These are phyloP conservation scores for Bactericera cockerelli DNA, from an alignment of 1,140 invertebrate species.

Conservation along the genomic window DNA sequence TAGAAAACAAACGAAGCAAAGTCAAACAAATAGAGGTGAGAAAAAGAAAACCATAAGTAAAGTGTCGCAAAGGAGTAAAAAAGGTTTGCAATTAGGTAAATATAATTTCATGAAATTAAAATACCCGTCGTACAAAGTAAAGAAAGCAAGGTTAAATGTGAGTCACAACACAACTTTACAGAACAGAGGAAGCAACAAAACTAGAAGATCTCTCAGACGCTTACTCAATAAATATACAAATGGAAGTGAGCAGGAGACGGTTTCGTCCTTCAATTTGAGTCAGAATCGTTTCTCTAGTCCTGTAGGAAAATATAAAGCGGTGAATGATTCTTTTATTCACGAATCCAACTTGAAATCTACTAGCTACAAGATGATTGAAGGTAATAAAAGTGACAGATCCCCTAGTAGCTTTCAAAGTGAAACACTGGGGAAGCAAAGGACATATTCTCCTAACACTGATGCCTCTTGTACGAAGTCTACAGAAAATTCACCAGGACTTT, in stretches of 20 bases:
- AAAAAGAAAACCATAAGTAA: neutral
- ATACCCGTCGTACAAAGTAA: neutral
- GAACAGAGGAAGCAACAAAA: neutral
- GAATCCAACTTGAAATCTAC: too few species aligned
- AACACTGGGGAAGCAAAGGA: too few species aligned
- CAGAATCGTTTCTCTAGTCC: too few species aligned
- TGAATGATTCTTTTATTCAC: too few species aligned
- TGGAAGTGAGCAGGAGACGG: neutral
- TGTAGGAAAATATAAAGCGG: too few species aligned
- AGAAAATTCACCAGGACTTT: too few species aligned
- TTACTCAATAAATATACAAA: neutral
- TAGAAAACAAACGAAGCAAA: neutral
- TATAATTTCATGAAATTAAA: constrained; percentile 8
- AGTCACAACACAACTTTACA: neutral
- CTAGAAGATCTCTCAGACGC: neutral
- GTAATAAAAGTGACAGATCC: too few species aligned
- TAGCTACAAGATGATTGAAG: too few species aligned
- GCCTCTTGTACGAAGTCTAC: too few species aligned
- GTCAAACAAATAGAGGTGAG: neutral
- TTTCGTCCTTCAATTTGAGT: neutral
- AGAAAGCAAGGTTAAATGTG: neutral
- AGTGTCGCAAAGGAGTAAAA: too few species aligned
- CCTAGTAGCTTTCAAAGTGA: too few species aligned
- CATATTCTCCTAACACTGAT: too few species aligned
- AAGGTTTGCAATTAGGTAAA: neutral